Percentiles rank a stretch among this genome's conserved stretches.
phyloP scores from a whole-genome alignment of 2,888 invertebrate genomes.

The Mayetiola destructor region DNA sequence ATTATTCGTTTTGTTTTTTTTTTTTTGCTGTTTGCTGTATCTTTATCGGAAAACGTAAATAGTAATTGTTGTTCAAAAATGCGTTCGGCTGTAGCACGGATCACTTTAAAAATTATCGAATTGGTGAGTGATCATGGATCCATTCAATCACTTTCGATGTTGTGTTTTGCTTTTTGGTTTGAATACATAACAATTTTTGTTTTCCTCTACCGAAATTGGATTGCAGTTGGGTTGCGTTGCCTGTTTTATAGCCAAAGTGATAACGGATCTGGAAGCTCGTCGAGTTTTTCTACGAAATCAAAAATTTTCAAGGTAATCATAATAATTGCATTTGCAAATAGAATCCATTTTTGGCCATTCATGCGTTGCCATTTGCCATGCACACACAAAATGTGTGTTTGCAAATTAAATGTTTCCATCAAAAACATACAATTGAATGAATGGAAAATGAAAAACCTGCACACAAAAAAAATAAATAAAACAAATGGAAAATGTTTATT shows the following conservation, averaged over 20 bases:
- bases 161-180: neutral
- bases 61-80: conserved; percentile 13
- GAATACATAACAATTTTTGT: neutral
- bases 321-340: neutral
- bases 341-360: too few species aligned
- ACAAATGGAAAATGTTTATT: too few species aligned
- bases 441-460: too few species aligned
- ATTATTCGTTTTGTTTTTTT: too few species aligned
- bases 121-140: conserved; percentile 19
- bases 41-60: too few species aligned
- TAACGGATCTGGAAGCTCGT: conserved; percentile 21
- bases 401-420: too few species aligned
- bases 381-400: too few species aligned
- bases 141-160: neutral
- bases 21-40: too few species aligned
- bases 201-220: neutral
- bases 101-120: conserved; percentile 20
- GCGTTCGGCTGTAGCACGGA: conserved; percentile 18
- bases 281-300: conserved; percentile 20
- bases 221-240: conserved; percentile 22
- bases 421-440: too few species aligned
- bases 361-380: too few species aligned
- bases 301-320: conserved; percentile 18
- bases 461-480: too few species aligned
- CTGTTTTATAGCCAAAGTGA: conserved; percentile 20